A percentile compares a stretch with the other conserved stretches of the same genome.
phyloP scores from a whole-genome alignment of 2,888 invertebrate species.

The Aspidapion aeneum region DNA sequence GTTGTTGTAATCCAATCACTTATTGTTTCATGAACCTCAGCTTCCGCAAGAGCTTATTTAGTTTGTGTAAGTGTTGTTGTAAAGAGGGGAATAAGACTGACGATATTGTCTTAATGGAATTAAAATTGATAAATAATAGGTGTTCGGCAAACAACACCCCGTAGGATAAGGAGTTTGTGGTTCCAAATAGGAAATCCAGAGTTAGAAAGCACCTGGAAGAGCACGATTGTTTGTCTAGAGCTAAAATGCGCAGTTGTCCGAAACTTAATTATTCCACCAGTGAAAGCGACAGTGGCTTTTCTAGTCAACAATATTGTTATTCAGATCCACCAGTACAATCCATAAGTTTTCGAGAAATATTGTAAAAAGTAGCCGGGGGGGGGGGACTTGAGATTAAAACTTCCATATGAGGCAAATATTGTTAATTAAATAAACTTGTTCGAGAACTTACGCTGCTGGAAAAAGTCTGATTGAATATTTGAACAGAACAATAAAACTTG shows the following conservation, averaged over 20 bases:
- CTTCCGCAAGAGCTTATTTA: constrained; percentile 60
- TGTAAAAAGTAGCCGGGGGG: too few species aligned
- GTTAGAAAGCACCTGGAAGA: background rate
- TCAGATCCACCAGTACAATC: background rate
- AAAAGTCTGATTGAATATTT: too few species aligned
- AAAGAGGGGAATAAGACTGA: constrained; percentile 28
- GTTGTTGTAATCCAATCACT: constrained; percentile 66
- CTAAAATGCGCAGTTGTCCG: background rate
- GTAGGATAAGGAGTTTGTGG: background rate
- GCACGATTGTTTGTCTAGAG: background rate
- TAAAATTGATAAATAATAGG: constrained; percentile 36
- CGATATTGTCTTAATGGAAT: constrained; percentile 27
- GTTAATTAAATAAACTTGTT: too few species aligned
- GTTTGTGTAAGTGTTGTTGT: constrained; percentile 57
- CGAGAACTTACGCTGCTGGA: too few species aligned
- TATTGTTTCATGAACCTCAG: constrained; percentile 67
- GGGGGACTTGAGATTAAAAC: too few species aligned
- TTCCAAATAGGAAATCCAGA: background rate
- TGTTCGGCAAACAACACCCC: constrained; percentile 13
- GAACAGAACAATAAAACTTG: too few species aligned
- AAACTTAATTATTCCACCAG: background rate
- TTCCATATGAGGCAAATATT: too few species aligned
- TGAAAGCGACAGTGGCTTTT: background rate
- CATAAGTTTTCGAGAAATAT: background rate
- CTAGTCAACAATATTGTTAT: background rate